These are phyloP conservation scores for Vidua macroura DNA, from an alignment of 2,113 vertebrate species.

Conservation along the genomic window DNA sequence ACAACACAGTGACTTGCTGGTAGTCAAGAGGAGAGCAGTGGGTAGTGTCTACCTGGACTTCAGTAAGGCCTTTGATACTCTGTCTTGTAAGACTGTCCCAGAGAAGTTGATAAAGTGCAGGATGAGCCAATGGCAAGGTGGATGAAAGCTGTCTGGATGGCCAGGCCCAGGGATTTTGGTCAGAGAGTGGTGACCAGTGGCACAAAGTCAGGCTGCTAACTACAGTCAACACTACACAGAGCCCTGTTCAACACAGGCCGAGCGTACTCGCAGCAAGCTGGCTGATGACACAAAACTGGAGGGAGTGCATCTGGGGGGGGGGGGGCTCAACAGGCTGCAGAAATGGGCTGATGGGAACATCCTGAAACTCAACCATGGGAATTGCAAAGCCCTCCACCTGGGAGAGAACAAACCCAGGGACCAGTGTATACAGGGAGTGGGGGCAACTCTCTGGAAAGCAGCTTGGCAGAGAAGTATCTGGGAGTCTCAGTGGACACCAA, in stretches of 20 bases:
- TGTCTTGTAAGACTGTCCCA: background rate
- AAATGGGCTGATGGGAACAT: background rate
- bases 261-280: accelerated
- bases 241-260: accelerated
- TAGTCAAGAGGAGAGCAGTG: background rate
- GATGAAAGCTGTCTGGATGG: background rate
- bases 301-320: background rate
- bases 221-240: background rate
- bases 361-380: background rate
- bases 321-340: background rate
- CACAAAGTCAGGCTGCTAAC: background rate
- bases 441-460: background rate
- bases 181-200: background rate
- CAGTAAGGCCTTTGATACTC: background rate
- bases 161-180: too few species aligned
- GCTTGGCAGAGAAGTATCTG: background rate
- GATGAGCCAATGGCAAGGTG: background rate
- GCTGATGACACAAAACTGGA: background rate
- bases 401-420: background rate
- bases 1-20: background rate
- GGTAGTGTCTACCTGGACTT: background rate
- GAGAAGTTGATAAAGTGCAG: background rate
- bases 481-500: background rate
- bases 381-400: background rate
- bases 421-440: accelerated